Conservation (phyloP, 1,140 invertebrate species). For the Atopsyche davidsoni region DNA sequence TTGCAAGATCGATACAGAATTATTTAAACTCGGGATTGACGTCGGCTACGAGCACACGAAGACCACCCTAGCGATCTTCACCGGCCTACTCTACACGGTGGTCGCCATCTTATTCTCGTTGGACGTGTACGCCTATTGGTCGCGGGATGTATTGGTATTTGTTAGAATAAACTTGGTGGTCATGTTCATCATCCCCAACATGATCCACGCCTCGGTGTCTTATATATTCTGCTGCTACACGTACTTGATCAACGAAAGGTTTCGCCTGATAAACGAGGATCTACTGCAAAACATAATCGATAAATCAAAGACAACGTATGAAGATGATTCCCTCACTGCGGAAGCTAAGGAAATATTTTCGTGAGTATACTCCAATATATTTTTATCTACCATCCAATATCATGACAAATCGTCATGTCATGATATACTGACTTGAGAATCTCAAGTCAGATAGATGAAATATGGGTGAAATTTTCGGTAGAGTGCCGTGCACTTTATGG, state of each 20-base stretch:
- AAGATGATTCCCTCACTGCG: no score
- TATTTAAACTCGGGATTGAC: slow-evolving; percentile 1
- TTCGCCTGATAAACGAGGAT: background rate
- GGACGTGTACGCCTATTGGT: background rate
- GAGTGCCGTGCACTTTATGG: no score
- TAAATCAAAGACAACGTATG: no score
- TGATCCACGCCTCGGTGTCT: background rate
- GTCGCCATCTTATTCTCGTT: background rate
- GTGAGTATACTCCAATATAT: no score
- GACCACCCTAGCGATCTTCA: background rate
- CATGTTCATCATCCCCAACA: slow-evolving; percentile 3
- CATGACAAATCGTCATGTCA: no score
- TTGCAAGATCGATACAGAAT: background rate
- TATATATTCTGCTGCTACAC: slow-evolving; percentile 6
- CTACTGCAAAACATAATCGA: slow-evolving; percentile 2
- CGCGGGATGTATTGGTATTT: background rate
- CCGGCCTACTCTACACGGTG: background rate
- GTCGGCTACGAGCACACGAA: background rate
- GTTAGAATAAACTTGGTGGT: background rate
- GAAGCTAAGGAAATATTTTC: no score
- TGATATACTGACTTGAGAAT: no score
- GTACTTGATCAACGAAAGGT: slow-evolving; percentile 4
- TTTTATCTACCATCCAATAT: no score
- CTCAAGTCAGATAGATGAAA: no score
- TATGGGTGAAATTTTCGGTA: no score